Percentiles rank a stretch among this genome's conserved stretches.
Evolutionary conservation across 2,113 vertebrate genomes (phyloP).

Genomic region (Poecilia latipinna): DNA sequence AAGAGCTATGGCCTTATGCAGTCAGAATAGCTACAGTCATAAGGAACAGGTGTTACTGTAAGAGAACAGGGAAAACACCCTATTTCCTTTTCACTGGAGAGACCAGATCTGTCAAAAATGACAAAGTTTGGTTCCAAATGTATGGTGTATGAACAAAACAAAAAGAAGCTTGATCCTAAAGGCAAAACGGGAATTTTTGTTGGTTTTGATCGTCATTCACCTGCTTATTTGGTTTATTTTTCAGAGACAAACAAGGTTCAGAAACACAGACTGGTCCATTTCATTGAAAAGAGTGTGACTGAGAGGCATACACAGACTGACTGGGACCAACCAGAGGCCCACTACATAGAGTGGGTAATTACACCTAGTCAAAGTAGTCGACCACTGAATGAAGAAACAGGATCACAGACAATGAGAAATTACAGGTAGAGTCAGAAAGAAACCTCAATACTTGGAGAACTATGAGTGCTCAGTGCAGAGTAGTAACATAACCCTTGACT

Average conservation of each 20-base stretch:
- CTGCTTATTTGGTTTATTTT: no score
- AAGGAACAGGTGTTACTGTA: no score
- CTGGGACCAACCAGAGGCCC: not conserved
- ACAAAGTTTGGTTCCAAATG: no score
- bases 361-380: not conserved
- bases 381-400: not conserved
- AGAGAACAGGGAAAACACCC: no score
- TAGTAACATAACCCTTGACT: not conserved
- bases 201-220: not conserved
- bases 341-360: not conserved
- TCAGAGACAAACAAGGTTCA: no score
- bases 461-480: slow-evolving; percentile 1
- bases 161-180: not conserved
- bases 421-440: not conserved
- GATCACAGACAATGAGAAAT: not conserved
- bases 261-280: not conserved
- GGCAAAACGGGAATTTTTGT: not conserved
- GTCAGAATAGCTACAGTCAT: no score
- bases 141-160: not conserved
- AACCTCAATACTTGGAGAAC: not conserved
- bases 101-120: no score
- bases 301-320: not conserved
- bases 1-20: no score
- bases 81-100: no score
- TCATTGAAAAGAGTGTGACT: not conserved